These are phyloP conservation scores for Oreochromis tanganicae DNA, from an alignment of 2,113 vertebrate genomes.

Conservation along the genomic window DNA sequence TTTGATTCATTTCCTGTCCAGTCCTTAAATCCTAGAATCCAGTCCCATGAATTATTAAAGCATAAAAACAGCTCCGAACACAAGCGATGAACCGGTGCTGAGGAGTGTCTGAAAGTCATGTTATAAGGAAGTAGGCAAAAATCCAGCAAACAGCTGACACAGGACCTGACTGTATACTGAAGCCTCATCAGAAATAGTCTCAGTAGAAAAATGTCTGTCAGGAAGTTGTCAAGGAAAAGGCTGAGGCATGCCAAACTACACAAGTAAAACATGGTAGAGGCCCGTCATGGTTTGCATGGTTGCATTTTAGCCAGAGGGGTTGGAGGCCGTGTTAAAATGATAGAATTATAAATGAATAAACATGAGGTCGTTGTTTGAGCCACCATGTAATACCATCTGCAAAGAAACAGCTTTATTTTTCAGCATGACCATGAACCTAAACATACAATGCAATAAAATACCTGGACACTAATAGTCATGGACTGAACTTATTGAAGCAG, in stretches of 20 bases:
- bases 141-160: not conserved
- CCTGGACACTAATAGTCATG: not conserved
- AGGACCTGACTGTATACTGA: not conserved
- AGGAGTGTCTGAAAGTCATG: not conserved
- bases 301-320: not conserved
- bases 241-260: accelerated
- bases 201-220: not conserved
- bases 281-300: not conserved
- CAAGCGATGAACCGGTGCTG: not conserved
- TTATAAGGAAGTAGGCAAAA: not conserved
- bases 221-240: not conserved
- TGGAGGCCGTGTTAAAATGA: not conserved
- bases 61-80: not conserved
- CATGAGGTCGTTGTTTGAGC: not conserved
- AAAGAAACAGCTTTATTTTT: not conserved
- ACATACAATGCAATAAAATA: not conserved
- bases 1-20: not conserved
- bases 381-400: not conserved
- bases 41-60: not conserved
- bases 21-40: not conserved
- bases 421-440: not conserved
- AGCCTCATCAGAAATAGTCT: not conserved
- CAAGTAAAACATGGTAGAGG: not conserved
- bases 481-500: not conserved
- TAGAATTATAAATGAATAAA: not conserved